Base-by-base conservation (phyloP, 1,140 invertebrate species). In the Brachionus calyciflorus region DNA sequence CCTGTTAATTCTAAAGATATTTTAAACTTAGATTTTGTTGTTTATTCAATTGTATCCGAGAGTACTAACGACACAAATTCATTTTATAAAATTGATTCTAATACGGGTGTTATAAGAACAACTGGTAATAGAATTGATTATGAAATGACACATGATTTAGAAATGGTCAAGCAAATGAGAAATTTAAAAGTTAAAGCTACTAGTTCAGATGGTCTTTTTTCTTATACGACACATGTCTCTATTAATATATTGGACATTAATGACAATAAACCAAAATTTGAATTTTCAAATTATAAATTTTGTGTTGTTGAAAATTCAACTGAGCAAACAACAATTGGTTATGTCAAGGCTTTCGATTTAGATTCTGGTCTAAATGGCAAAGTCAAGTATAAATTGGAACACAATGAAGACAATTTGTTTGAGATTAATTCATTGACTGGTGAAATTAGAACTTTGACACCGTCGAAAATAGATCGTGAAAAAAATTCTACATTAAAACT, bases 231-330 rank as follows among this genome's bases (percentile, higher is more conserved):
- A 6, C 51, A 57, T 57, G 40, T 55, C 12, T 44, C 73, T 24
- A 60, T 76, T 12, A 57, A 55, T 33, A 19, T 76, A 1, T 14
- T 76, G 6, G 73, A 76, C 26, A 33, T 57, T 17, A 76, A 76
- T 60, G 73, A 76, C 21, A 55, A 76, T 21, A 46, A 55, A 17
- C 73, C 73, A 12, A 48, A 37, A 46, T 76, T 76, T 48, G 55
- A 57, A 10, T 30, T 17, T 30, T 17, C 30, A 7, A 37, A 48
- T 55, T 76, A 76, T 24, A 44, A 76, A 60, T 76, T 76, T 37
- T 55, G 44, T 55, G 49, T 60, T 10, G 73, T 44, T 37, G 73
- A 76, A 60, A 60, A 44, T 17, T 57, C 40, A 4, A 55, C 51
- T n/a, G 21, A 55, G 10, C 17, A 41, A 5, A 26, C 24, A 4